Base-by-base conservation (phyloP, 1,140 invertebrate genomes). In the Drosophila nigromelanica region DNA sequence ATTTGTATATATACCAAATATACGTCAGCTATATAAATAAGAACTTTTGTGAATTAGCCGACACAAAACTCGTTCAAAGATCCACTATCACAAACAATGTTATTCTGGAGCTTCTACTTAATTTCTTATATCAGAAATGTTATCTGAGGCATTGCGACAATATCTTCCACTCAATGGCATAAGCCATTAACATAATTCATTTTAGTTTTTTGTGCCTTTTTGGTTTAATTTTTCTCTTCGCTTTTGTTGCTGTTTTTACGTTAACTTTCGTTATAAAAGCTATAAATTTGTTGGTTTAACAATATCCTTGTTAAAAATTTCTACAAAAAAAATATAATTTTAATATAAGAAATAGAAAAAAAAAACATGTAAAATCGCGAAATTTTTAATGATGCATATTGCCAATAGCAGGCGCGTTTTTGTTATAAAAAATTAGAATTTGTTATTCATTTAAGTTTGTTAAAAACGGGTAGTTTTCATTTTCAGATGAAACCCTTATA, bases 201-300 rank as follows among this genome's bases (percentile, higher is more conserved):
- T 61, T 62, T 18, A 40, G 15, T 39, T 61, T 62, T 73, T 56
- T 61, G 71, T 73, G 80, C 80, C 80, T 80, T 80, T 74, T 83
- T 79, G 47, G 67, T 76, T 85, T 66, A 12, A n/a, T n/a, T 48
- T 54, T 66, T 43, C n/a, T 76, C 71, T 80, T 47, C 30, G 50
- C 51, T 87, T 87, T 76, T 70, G 37, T 77, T 70, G 70, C 68
- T 76, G 72, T 85, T 54, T 80, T 74, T 82, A 75, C 35, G 70
- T 82, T 71, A 37, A 52, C 54, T 86, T 87, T 87, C 78, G 68
- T 72, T 71, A 62, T 45, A 47, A 86, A 87, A 80, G 74, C 78
- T 76, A 83, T 77, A 89, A 89, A 89, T 89, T 89, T 89, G 83
- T 89, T 89, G 83, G 83, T 89, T 67, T 89, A 89, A 89, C 83